Evolutionary conservation across 2,888 invertebrate genomes (phyloP).

Genomic region (Odontocerum albicorne): DNA sequence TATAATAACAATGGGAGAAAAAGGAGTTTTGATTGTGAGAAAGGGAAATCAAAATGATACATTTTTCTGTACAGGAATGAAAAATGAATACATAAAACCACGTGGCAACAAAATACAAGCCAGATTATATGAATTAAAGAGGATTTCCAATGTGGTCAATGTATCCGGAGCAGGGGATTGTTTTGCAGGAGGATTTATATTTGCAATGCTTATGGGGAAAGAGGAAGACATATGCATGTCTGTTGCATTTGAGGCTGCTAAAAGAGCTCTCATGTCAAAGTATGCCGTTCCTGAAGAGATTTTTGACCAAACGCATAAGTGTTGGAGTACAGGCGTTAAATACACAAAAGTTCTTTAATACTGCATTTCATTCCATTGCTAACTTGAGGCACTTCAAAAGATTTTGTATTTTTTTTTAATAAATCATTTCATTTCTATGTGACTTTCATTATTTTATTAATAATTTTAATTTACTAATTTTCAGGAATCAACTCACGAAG

Average conservation of each 20-base stretch:
- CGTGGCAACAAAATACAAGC: conserved; percentile 32
- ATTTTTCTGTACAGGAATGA: conserved; percentile 36
- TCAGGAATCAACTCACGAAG: too few relatives aligned
- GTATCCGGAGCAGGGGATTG: conserved; percentile 87
- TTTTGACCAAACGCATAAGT: conserved; percentile 22
- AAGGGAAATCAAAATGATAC: conserved; percentile 40
- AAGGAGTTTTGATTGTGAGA: conserved; percentile 59
- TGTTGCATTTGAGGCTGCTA: conserved; percentile 65
- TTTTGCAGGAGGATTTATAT: conserved; percentile 69
- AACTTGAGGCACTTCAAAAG: too few relatives aligned
- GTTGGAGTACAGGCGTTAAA: conserved; percentile 17
- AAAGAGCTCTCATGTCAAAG: conserved; percentile 58
- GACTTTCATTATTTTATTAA: too few relatives aligned
- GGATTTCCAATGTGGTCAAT: conserved; percentile 58
- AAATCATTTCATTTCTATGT: too few relatives aligned
- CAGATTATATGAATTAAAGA: conserved; percentile 50
- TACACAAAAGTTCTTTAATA: too few relatives aligned
- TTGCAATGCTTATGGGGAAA: conserved; percentile 59
- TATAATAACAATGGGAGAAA: conserved; percentile 63
- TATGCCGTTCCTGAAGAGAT: conserved; percentile 58
- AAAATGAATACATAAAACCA: conserved; percentile 1
- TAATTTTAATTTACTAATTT: too few relatives aligned
- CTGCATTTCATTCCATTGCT: too few relatives aligned
- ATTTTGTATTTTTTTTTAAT: too few relatives aligned
- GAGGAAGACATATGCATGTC: conserved; percentile 61